These are phyloP conservation scores for Venusia cambrica DNA, from an alignment of 2,888 invertebrate genomes.

Conservation along the genomic window DNA sequence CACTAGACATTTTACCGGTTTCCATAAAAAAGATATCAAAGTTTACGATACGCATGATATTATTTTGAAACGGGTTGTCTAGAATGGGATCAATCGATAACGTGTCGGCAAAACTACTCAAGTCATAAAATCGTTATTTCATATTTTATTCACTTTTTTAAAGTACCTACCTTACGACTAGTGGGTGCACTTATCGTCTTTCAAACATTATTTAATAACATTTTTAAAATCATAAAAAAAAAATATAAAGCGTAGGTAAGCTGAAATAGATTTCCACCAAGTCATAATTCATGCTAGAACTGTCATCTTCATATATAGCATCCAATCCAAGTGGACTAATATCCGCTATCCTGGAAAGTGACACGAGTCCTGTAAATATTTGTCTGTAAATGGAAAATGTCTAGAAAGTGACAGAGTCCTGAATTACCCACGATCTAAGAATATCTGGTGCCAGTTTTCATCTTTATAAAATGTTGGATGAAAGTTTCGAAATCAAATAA, in stretches of 20 bases:
- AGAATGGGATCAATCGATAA: constrained; percentile 18
- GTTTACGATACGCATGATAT: constrained; percentile 10
- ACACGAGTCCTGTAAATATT: constrained; percentile 2
- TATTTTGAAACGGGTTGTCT: constrained; percentile 12
- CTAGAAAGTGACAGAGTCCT: too few relatives aligned
- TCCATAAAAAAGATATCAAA: constrained; percentile 14
- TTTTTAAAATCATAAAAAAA: constrained; percentile 10
- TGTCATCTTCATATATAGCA: constrained; percentile 3
- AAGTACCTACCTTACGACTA: too few relatives aligned
- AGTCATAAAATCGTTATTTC: constrained; percentile 20
- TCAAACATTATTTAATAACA: constrained; percentile 14
- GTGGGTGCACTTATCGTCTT: constrained; percentile 19
- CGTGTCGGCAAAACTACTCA: constrained; percentile 18
- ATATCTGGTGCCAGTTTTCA: too few relatives aligned
- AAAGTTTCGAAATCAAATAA: too few relatives aligned
- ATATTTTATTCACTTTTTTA: constrained; percentile 12
- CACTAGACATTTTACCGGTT: constrained; percentile 10
- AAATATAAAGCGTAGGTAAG: neutral
- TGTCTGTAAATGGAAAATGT: too few relatives aligned
- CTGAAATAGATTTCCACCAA: too few relatives aligned
- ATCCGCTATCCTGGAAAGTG: constrained; percentile 7
- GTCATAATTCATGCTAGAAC: too few relatives aligned
- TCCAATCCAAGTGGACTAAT: constrained; percentile 9
- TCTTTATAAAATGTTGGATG: too few relatives aligned
- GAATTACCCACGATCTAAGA: too few relatives aligned